A percentile compares a stretch with the other conserved stretches of the same genome.
Evolutionary conservation across 2,888 invertebrate genomes (phyloP).

Genomic region (Norana najaformis): DNA sequence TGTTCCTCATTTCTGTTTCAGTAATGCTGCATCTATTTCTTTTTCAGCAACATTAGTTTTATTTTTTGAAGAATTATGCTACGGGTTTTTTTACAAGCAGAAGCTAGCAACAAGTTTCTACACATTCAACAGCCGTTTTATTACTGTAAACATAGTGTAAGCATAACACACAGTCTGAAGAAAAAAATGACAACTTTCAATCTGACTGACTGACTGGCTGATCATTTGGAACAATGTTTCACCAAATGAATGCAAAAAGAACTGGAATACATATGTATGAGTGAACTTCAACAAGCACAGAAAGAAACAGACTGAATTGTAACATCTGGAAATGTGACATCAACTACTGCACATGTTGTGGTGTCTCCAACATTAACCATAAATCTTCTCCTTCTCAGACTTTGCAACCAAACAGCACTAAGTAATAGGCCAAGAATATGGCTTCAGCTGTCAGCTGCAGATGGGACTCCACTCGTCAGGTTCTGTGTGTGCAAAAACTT

Average conservation of each 20-base stretch:
- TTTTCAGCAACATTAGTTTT: no score
- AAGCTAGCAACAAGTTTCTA: neutral
- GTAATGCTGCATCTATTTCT: no score
- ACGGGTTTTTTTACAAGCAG: neutral
- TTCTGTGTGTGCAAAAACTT: neutral
- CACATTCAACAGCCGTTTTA: no score
- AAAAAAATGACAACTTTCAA: neutral
- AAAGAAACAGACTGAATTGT: neutral
- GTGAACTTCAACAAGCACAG: neutral
- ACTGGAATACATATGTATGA: neutral
- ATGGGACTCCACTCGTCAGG: neutral
- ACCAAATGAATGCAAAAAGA: neutral
- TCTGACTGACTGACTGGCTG: neutral
- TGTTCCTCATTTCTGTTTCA: neutral
- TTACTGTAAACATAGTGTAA: neutral
- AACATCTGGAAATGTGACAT: neutral
- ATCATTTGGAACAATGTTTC: neutral
- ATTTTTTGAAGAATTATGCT: no score
- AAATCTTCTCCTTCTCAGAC: neutral
- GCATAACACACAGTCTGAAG: neutral
- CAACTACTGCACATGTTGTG: conserved; percentile 63
- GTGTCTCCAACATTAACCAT: conserved; percentile 13
- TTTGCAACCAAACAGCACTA: neutral
- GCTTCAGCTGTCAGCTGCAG: neutral
- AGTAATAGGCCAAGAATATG: neutral